These are phyloP conservation scores for Hycleus phaleratus DNA, from an alignment of 1,140 invertebrate genomes.

Conservation along the genomic window DNA sequence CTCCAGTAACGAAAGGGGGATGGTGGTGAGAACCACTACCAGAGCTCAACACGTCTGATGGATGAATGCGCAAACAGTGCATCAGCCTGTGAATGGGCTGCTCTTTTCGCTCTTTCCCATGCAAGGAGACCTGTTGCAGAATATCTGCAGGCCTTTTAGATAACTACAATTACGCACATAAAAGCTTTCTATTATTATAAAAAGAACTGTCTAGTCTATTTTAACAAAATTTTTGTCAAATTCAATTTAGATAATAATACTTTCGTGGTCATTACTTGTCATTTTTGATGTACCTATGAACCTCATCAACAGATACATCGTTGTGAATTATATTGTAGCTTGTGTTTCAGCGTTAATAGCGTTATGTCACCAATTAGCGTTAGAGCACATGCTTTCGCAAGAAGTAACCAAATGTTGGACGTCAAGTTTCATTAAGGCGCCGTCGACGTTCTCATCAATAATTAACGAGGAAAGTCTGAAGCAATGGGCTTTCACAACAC, in stretches of 20 bases:
- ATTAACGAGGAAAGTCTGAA: conserved; percentile 21
- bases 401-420: conserved; percentile 29
- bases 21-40: conserved; percentile 2
- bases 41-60: conserved; percentile 25
- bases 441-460: conserved; percentile 23
- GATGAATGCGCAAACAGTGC: conserved; percentile 41
- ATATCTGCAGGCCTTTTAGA: neutral
- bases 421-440: conserved; percentile 22
- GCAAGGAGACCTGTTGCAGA: conserved; percentile 25
- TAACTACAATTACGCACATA: too few species aligned
- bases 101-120: conserved; percentile 3
- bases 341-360: conserved; percentile 22
- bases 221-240: too few species aligned
- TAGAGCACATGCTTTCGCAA: conserved; percentile 27
- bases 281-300: too few species aligned
- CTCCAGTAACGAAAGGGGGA: conserved; percentile 9
- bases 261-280: too few species aligned
- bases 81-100: conserved; percentile 28
- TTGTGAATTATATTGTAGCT: conserved; percentile 19
- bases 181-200: too few species aligned
- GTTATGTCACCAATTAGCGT: conserved; percentile 30
- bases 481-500: conserved; percentile 8
- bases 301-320: conserved; percentile 13
- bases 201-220: too few species aligned
- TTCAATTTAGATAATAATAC: too few species aligned